These are phyloP conservation scores for Bombycilla garrulus DNA, from an alignment of 2,113 vertebrate species.

Conservation along the genomic window DNA sequence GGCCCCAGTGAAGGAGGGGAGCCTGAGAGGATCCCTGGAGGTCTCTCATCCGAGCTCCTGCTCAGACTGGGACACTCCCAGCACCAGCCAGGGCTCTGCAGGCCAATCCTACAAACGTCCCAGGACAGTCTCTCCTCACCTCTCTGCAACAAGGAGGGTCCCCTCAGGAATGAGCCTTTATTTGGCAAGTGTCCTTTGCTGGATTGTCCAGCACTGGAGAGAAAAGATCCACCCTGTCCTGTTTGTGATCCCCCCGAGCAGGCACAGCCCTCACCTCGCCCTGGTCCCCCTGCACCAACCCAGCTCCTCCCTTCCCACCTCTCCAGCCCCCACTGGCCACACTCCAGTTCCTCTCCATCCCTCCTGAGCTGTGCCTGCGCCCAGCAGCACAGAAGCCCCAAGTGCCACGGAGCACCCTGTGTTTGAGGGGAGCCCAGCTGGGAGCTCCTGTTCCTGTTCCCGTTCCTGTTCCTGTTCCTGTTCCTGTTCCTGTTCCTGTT, in stretches of 20 bases:
- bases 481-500: rapidly evolving
- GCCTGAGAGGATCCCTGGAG: not conserved
- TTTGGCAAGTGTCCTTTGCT: not conserved
- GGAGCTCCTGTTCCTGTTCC: not conserved
- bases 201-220: not conserved
- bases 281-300: not conserved
- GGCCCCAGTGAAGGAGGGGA: not conserved
- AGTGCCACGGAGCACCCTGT: not conserved
- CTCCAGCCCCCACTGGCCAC: not conserved
- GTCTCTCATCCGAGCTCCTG: not conserved
- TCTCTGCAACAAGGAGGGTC: not conserved
- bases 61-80: not conserved
- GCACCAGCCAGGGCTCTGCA: rapidly evolving
- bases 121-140: not conserved
- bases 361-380: not conserved
- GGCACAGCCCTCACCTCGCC: not conserved
- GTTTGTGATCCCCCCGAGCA: not conserved
- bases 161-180: not conserved
- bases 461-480: rapidly evolving
- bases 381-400: not conserved
- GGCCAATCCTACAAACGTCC: not conserved
- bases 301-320: not conserved
- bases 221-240: not conserved
- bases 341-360: too few species aligned
- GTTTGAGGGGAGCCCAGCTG: not conserved